Conservation (phyloP, 2,888 invertebrate genomes). For the Cerastis rubricosa region DNA sequence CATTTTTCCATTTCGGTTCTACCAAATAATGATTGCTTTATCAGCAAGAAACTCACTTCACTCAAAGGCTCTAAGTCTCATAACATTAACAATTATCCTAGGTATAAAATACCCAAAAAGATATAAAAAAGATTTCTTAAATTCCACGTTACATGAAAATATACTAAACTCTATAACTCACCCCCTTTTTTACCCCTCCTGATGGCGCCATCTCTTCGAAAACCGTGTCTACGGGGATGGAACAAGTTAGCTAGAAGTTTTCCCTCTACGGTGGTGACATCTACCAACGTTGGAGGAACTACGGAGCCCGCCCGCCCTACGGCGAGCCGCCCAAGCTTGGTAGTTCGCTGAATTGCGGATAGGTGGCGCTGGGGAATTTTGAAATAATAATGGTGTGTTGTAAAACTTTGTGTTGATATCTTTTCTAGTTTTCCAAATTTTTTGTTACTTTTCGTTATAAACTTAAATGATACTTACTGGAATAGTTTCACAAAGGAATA, state of each 20-base stretch:
- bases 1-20: not conserved
- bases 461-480: not conserved
- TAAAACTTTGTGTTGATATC: not conserved
- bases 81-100: not conserved
- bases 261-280: slow-evolving; percentile 71
- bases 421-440: not conserved
- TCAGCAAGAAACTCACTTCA: not conserved
- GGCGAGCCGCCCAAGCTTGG: slow-evolving; percentile 30
- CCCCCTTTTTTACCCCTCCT: slow-evolving; percentile 3
- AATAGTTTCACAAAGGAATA: not conserved
- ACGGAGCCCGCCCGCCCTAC: slow-evolving; percentile 51
- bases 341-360: slow-evolving; percentile 36
- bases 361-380: slow-evolving; percentile 71
- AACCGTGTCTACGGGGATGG: slow-evolving; percentile 44
- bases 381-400: not conserved
- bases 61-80: not conserved
- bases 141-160: not conserved
- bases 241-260: slow-evolving; percentile 48
- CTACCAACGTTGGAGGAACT: slow-evolving; percentile 63
- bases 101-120: not conserved
- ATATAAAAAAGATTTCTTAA: not conserved
- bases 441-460: not conserved
- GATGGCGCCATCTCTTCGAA: slow-evolving; percentile 74
- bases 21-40: not conserved
- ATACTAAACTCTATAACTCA: not conserved